Conservation (phyloP, 2,888 invertebrate genomes). For the Tortricodes alternella region DNA sequence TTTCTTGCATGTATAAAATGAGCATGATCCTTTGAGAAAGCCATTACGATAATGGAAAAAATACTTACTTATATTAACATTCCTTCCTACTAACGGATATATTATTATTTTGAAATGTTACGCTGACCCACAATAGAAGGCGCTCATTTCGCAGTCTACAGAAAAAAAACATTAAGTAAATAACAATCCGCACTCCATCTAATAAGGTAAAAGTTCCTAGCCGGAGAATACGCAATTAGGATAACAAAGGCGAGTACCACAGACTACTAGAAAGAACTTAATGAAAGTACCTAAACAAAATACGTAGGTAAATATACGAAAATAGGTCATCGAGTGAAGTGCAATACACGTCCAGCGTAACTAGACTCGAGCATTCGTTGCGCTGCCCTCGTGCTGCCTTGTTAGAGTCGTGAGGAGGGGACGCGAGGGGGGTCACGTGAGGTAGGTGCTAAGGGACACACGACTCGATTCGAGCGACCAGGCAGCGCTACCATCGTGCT, state of each 20-base stretch:
- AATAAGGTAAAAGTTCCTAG: conserved; percentile 24
- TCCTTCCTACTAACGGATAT: conserved; percentile 10
- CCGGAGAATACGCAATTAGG: conserved; percentile 24
- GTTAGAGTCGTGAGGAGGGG: neutral
- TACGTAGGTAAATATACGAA: conserved; percentile 29
- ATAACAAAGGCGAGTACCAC: conserved; percentile 20
- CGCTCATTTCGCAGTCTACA: conserved; percentile 15
- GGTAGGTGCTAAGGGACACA: conserved; percentile 20
- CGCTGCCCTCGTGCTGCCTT: neutral
- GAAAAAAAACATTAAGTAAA: conserved; percentile 20
- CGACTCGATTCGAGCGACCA: conserved; percentile 16
- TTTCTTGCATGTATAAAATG: conserved; percentile 23
- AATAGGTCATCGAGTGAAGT: conserved; percentile 33
- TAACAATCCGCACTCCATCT: conserved; percentile 15
- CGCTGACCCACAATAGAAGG: conserved; percentile 18
- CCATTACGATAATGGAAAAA: conserved; percentile 31
- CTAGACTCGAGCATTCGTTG: conserved; percentile 17
- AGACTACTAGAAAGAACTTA: conserved; percentile 7
- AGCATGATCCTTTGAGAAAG: conserved; percentile 28
- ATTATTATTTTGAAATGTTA: conserved; percentile 18
- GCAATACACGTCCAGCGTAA: conserved; percentile 19
- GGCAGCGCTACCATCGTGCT: conserved; percentile 11
- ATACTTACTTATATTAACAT: conserved; percentile 24
- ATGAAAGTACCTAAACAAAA: conserved; percentile 25
- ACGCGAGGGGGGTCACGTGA: too few relatives aligned